Evolutionary conservation across 2,113 vertebrate species (phyloP), one percentile per base, ranked within the genome.

Genomic region (Cephalopholis sonnerati): DNA sequence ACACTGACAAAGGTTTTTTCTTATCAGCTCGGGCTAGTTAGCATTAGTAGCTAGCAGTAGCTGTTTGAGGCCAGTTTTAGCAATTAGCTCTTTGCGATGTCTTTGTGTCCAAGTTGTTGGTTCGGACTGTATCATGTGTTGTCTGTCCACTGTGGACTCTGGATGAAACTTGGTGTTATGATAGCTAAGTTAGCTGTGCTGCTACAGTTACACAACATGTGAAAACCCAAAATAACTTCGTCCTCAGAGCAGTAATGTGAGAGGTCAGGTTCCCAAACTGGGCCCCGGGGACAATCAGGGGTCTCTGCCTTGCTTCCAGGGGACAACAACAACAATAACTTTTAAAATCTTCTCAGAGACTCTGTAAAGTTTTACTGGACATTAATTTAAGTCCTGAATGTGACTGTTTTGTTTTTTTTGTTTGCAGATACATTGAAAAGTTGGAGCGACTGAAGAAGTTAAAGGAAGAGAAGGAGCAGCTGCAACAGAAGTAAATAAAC

Each of bases 351-450:
- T 8, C 0, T 36, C 32, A 44, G 15, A 7, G 1, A 0, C 44
- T 18, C 16, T 32, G 15, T 22, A 1, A 36, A n/a, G 29, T 3
- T 13, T 36, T 2, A 13, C 22, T 11, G 29, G 32, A 36, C 7
- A 7, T 36, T 36, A 36, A 7, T 7, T 36, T 7, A 36, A 7
- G 1, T 36, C 32, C 32, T 36, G 32, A 36, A 50, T 50, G 2
- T 18, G 5, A 7, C 11, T 10, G 3, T 48, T 3, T 6, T 17
- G 3, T 39, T 4, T 67, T 2, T 24, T n/a, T 61, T 73, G 7
- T 89, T 3, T 63, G 2, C 77, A 99, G 98, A 88, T 99, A 97
- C 93, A 86, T 85, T 27, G 98, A 99, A 44, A 99, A 99, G 91
- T 91, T 97, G 84, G 96, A 97, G 87, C 94, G 96, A 36, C 96